Evolutionary conservation across 2,113 vertebrate species (phyloP).

Genomic region (Thinocorus orbignyianus): DNA sequence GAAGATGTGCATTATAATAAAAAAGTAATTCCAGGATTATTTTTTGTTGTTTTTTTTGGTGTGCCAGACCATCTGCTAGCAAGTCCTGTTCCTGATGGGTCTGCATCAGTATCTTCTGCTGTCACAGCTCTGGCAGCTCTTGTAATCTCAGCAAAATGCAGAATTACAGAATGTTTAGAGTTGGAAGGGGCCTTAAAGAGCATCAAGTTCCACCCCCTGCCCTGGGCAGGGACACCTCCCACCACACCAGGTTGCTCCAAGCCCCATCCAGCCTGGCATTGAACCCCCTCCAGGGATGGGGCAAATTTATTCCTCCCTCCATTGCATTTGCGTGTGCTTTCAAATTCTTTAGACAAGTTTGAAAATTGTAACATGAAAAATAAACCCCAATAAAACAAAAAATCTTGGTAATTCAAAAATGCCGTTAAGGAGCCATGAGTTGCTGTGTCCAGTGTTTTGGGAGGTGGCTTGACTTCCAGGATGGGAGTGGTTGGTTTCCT

Average conservation of each 20-base stretch:
- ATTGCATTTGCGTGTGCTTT: background rate
- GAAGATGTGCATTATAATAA: background rate
- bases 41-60: background rate
- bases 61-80: background rate
- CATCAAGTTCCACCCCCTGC: background rate
- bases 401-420: background rate
- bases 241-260: background rate
- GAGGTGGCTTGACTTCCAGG: background rate
- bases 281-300: background rate
- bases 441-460: background rate
- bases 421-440: background rate
- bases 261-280: rapidly evolving
- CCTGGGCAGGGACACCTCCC: background rate
- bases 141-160: background rate
- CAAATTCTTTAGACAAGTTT: background rate
- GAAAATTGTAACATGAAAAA: background rate
- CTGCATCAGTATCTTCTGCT: background rate
- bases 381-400: background rate
- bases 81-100: background rate
- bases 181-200: background rate
- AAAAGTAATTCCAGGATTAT: background rate
- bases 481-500: background rate
- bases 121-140: background rate
- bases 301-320: background rate
- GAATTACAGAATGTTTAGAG: background rate